phyloP scores from a whole-genome alignment of 2,888 invertebrate genomes.

The Euzophera pinguis region DNA sequence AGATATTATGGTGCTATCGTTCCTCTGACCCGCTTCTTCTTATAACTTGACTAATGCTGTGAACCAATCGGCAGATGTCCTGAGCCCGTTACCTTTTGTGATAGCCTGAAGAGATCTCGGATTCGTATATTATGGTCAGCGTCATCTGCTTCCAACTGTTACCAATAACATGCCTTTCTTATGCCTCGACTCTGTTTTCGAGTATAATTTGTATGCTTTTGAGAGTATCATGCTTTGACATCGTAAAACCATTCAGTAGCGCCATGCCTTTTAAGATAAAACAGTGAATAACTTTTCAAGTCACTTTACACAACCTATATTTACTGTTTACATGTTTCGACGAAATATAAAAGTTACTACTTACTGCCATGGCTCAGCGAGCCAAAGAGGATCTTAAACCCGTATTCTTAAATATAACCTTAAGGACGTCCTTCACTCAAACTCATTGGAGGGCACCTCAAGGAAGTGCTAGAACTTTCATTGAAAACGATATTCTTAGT shows the following conservation, averaged over 20 bases:
- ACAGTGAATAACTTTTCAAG: no score
- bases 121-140: slow-evolving; percentile 26
- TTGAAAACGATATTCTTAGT: no score
- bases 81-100: slow-evolving; percentile 56
- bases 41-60: slow-evolving; percentile 20
- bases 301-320: no score
- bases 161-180: slow-evolving; percentile 2
- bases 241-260: not conserved
- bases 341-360: no score
- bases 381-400: no score
- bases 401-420: no score
- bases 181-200: not conserved
- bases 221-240: not conserved
- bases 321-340: no score
- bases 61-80: slow-evolving; percentile 49
- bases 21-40: slow-evolving; percentile 12
- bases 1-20: not conserved
- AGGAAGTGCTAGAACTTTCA: no score
- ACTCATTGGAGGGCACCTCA: no score
- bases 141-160: slow-evolving; percentile 32
- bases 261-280: no score
- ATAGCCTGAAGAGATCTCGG: slow-evolving; percentile 30
- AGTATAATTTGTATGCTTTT: not conserved
- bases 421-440: no score
- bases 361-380: no score